Base-by-base conservation (phyloP, 2,797 vertebrate species). In the Poeciliopsis gracilis region DNA sequence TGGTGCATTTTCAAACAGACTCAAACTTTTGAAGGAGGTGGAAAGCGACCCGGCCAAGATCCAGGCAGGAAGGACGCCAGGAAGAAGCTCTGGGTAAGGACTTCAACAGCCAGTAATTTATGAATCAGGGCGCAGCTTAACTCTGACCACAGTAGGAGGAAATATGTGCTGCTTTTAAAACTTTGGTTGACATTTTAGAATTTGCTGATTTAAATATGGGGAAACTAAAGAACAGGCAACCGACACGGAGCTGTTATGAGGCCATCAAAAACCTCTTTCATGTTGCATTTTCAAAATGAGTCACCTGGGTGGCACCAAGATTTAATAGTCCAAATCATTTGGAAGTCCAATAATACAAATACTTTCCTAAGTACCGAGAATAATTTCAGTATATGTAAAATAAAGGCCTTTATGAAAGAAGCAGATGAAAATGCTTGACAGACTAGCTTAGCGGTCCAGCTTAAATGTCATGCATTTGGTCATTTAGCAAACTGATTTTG, bases 21-120 rank as follows among this genome's bases (percentile, higher is more conserved):
- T 70, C 20, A 49, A 79, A 57, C 71, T 51, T 75, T 70, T 73
- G 38, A 73, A 12, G 38, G 18, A 53, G 16, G 18, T 28, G 46
- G 79, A 59, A 84, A 51, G 53, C 59, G 55, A 82, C 71, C 28
- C 33, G 10, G 38, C 38, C 36, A 41, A 72, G 74, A 87, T 84
- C 38, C 63, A 46, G 25, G 38, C 46, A n/a, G 72, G 25, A 45
- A 43, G 7, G 59, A 36, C 4, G 49, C 18, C 81, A 79, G 47
- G 61, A 77, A 77, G 63, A 72, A 72, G 46, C 47, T 81, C 25
- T 73, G 66, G 47, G 67, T 81, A 77, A 70, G 5, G 3, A 72
- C 20, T 76, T 81, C 38, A 74, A 45, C 71, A 69, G 66, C 5
- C 20, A 57, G 53, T 45, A n/a, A 82, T 82, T 79, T 63, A 43